Evolutionary conservation across 2,797 vertebrate species (phyloP).

Genomic region (Phoeniculus purpureus): DNA sequence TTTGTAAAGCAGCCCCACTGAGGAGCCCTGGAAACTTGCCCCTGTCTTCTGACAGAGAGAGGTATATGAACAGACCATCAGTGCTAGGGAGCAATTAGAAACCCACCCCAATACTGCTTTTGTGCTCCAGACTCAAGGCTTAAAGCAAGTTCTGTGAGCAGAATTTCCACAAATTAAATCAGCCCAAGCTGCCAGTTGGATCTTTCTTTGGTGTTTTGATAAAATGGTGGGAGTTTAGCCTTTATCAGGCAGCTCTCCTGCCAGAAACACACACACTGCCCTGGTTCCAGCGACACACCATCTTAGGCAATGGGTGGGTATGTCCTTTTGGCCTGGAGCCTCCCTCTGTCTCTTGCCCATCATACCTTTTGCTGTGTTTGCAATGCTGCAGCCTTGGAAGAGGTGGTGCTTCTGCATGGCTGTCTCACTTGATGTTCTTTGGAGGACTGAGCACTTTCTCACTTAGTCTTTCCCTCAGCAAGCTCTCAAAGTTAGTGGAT

Average conservation of each 20-base stretch:
- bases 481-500: neutral
- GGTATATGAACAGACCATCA: neutral
- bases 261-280: neutral
- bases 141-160: neutral
- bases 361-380: rapidly evolving
- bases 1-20: neutral
- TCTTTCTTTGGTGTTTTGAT: neutral
- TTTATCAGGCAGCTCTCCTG: neutral
- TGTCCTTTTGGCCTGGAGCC: neutral
- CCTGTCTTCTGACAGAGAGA: neutral
- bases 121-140: neutral
- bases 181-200: neutral
- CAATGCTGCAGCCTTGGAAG: neutral
- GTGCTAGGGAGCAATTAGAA: neutral
- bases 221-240: neutral
- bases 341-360: neutral
- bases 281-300: neutral
- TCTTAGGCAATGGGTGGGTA: neutral
- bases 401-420: neutral
- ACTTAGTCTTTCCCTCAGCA: neutral
- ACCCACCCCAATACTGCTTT: neutral
- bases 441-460: neutral
- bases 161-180: neutral
- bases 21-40: neutral
- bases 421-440: neutral